Evolutionary conservation across 2,113 vertebrate species (phyloP), one percentile per base, ranked within the genome.

Genomic region (Hystrix cristata): DNA sequence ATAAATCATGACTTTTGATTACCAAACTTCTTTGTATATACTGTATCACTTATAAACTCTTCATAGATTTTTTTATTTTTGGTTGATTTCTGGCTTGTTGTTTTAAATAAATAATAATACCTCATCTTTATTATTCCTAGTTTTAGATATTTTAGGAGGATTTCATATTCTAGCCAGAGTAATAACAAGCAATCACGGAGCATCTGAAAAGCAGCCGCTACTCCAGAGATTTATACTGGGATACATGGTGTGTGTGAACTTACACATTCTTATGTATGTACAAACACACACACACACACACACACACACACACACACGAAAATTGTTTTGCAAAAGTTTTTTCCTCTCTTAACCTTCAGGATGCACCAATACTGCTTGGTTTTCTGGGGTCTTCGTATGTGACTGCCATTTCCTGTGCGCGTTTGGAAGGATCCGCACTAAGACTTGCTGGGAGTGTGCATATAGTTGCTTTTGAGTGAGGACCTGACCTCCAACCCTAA

Each of bases 11-110:
- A 64, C 48, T 76, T 76, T 27, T 14, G 13, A 51, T 72, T 76
- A 76, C 72, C 11, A 76, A 76, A 76, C 18, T 21, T 38, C 9
- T 21, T 10, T 71, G 16, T 8, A 65, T 74, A 46, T 46, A 48
- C 7, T 74, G 27, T 15, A 48, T 29, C 46, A 15, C 46, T 29
- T 15, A 76, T 97, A 85, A 88, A 74, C 1, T 29, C 2, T 71
- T 93, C 0, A 83, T 59, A 82, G 34, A 43, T 57, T 83, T 96
- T 83, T 78, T 60, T 55, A 78, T 93, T 94, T 57, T 60, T 29
- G 7, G 1, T 67, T 93, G 43, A 91, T 76, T 80, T 93, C 25
- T 7, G 94, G 57, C 9, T 81, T 90, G 53, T 85, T 72, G 43
- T 88, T 72, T 94, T 94, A 64, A 86, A 69, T 15, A 72, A 43